Evolutionary conservation across 2,888 invertebrate genomes (phyloP).

Genomic region (Bembecia ichneumoniformis): DNA sequence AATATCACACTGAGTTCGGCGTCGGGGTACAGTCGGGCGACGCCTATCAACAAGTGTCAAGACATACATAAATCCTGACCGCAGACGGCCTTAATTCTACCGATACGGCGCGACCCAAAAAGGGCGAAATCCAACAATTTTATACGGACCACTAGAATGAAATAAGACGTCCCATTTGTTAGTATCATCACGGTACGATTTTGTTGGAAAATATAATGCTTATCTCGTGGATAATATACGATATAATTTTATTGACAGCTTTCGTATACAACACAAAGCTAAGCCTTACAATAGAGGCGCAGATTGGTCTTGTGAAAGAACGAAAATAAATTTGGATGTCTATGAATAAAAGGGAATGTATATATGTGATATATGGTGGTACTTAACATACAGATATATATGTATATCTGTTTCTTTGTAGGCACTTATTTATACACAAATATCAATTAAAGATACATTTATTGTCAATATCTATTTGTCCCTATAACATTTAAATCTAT

Average conservation of each 20-base stretch:
- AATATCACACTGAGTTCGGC: too few species aligned
- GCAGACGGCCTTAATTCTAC: slow-evolving; percentile 18
- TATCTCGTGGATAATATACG: neutral
- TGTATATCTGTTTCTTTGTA: too few species aligned
- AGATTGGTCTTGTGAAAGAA: too few species aligned
- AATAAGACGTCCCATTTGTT: slow-evolving; percentile 21
- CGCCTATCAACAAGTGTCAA: slow-evolving; percentile 63
- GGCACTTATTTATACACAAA: too few species aligned
- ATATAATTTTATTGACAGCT: neutral
- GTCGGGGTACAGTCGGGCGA: slow-evolving; percentile 11
- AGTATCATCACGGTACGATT: slow-evolving; percentile 8
- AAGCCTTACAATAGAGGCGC: neutral
- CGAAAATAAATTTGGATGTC: too few species aligned
- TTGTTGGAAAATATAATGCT: slow-evolving; percentile 3
- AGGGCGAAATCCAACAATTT: slow-evolving; percentile 13
- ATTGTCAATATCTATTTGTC: too few species aligned
- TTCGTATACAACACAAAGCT: neutral
- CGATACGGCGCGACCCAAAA: slow-evolving; percentile 13
- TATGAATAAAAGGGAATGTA: too few species aligned
- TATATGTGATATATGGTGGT: too few species aligned
- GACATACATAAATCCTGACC: slow-evolving; percentile 41
- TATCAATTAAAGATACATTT: too few species aligned
- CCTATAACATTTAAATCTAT: neutral
- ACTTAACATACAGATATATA: too few species aligned
- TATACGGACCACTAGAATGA: slow-evolving; percentile 15